Base-by-base conservation (phyloP, 2,888 invertebrate species). In the Heliconius sara region DNA sequence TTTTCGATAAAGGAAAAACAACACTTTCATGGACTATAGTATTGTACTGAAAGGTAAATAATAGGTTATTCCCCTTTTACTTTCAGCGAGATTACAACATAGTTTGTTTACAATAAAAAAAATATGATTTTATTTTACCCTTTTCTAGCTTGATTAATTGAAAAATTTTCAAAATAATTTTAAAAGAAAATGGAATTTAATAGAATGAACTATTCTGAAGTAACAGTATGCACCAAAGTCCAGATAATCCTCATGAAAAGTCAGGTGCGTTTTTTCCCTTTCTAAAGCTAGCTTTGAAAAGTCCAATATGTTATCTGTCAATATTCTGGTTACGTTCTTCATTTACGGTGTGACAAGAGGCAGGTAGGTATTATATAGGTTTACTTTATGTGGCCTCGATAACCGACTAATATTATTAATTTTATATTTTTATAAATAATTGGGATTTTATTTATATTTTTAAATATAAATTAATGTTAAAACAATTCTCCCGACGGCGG, bases 271-370 rank as follows among this genome's bases (percentile, higher is more conserved):
- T 39, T 68, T 43, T 34, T 34, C 30, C 34, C 9, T 68, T 68
- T n/a, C 13, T 43, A 7, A 5, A 3, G 39, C 22, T 43, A 12
- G 25, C n/a, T 34, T 68, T 34, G n/a, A 25, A n/a, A 39, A 68
- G n/a, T 13, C 47, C 43, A 25, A 70, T 47, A 43, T 19, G 43
- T 25, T 43, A 70, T 70, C 25, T 25, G 70, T 25, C 70, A 70
- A 70, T 43, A 70, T 70, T 47, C 43, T 5, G n/a, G 68, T n/a
- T 68, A 10, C 39, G 9, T 68, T 25, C 68, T 70, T 68, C 68
- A 70, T 70, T 25, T 70, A 43, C 16, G 9, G 43, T 25, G 13
- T 70, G 25, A 39, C 43, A 43, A 25, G 16, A 43, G 43, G 22
- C 25, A 25, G 70, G 25, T 43, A 25, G 16, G 9, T 43, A 39